Percentiles rank a stretch among this genome's conserved stretches.
These are phyloP conservation scores for Drosophila persimilis DNA, from an alignment of 1,140 invertebrate genomes.

Conservation along the genomic window DNA sequence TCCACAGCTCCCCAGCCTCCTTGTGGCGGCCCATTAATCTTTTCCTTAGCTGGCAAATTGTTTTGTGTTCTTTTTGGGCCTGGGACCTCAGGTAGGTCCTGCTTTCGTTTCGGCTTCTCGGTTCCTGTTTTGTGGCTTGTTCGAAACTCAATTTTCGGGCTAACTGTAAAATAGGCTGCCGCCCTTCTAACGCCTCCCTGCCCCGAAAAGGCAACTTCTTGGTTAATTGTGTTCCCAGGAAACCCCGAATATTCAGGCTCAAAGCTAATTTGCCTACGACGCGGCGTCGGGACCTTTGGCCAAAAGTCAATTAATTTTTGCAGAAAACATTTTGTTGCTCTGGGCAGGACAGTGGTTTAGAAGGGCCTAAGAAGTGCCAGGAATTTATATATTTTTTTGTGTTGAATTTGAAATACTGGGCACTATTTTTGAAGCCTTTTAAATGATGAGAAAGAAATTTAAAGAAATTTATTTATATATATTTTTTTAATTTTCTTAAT, in stretches of 20 bases:
- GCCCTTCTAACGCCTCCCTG: constrained; percentile 53
- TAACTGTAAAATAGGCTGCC: constrained; percentile 67
- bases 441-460: no score
- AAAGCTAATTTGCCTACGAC: constrained; percentile 77
- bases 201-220: constrained; percentile 21
- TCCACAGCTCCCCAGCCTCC: constrained; percentile 1
- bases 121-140: constrained; percentile 4
- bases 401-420: no score
- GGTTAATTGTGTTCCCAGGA: constrained; percentile 76
- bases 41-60: constrained; percentile 60
- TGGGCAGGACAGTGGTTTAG: constrained; percentile 28
- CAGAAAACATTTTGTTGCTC: background rate
- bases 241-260: constrained; percentile 19
- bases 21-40: constrained; percentile 68
- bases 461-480: no score
- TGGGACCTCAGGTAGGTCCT: constrained; percentile 47
- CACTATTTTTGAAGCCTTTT: no score
- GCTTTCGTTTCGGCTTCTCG: background rate
- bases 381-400: background rate
- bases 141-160: constrained; percentile 65
- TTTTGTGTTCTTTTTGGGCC: constrained; percentile 38
- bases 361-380: background rate
- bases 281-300: constrained; percentile 29
- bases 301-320: constrained; percentile 76
- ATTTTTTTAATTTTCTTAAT: no score